Percentiles rank a stretch among this genome's conserved stretches.
These are phyloP conservation scores for Apamea monoglypha DNA, from an alignment of 2,888 invertebrate genomes.

Conservation along the genomic window DNA sequence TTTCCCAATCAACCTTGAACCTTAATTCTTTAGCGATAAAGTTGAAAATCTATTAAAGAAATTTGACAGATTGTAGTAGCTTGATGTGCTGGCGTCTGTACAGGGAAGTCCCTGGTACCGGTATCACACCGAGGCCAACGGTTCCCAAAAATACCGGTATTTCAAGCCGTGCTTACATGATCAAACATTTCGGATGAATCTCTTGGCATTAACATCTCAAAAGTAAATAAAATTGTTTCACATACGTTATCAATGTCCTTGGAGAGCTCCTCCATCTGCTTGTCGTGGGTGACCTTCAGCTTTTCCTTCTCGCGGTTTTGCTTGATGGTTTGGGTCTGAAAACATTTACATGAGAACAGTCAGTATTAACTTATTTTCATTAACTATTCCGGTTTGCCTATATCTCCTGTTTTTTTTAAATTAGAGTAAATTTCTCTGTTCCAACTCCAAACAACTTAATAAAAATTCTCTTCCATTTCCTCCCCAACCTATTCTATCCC, in stretches of 20 bases:
- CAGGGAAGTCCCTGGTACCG: too few species aligned
- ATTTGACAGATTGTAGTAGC: too few species aligned
- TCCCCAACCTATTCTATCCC: too few species aligned
- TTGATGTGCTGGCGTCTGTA: too few species aligned
- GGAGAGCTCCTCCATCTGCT: conserved; percentile 96
- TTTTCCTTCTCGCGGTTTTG: conserved; percentile 98
- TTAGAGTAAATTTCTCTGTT: background rate
- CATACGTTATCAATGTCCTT: conserved; percentile 96
- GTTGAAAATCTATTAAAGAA: too few species aligned
- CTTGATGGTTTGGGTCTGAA: conserved; percentile 94
- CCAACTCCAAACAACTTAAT: background rate
- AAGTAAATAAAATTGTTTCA: conserved; percentile 46
- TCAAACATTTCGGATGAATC: background rate
- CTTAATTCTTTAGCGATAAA: too few species aligned
- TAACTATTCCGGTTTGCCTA: too few species aligned
- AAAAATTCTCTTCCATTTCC: too few species aligned
- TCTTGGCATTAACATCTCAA: background rate
- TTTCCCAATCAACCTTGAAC: too few species aligned
- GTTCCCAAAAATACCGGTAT: background rate
- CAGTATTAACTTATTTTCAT: background rate
- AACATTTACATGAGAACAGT: conserved; percentile 38
- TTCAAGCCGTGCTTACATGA: background rate
- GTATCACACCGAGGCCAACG: background rate
- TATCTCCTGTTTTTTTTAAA: background rate
- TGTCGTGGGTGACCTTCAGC: conserved; percentile 97